A percentile compares a stretch with the other conserved stretches of the same genome.
These are phyloP conservation scores for Pseudocheirus occidentalis DNA, from an alignment of 2,797 vertebrate genomes.

Conservation along the genomic window DNA sequence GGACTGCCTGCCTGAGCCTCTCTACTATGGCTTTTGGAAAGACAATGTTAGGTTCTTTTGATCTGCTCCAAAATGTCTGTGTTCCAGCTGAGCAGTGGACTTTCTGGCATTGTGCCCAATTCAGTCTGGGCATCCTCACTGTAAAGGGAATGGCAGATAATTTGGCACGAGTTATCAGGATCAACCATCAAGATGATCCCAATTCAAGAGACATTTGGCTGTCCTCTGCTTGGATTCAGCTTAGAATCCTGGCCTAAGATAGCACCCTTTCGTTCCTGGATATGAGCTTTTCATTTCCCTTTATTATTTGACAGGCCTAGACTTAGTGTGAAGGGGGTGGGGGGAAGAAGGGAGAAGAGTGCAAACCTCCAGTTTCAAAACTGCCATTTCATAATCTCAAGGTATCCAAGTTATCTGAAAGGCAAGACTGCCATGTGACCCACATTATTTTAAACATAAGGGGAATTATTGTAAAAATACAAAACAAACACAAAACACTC, in stretches of 20 bases:
- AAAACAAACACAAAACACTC: background rate
- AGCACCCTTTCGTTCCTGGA: background rate
- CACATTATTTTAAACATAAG: background rate
- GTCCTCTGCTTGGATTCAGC: background rate
- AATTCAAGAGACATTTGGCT: background rate
- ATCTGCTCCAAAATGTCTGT: background rate
- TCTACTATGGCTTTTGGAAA: background rate
- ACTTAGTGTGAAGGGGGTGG: background rate
- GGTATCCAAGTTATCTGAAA: background rate
- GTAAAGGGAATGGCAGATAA: too few relatives aligned
- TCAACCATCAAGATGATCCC: background rate
- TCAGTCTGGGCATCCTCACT: background rate
- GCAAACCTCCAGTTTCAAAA: background rate
- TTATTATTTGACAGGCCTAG: background rate
- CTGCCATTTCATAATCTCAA: background rate
- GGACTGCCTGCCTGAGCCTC: fast-evolving
- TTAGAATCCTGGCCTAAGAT: background rate
- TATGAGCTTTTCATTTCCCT: background rate
- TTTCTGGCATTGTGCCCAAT: background rate
- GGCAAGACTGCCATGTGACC: fast-evolving
- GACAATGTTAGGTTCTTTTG: background rate
- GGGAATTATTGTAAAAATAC: background rate
- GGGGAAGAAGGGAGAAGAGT: background rate
- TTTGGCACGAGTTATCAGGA: background rate
- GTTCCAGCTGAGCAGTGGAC: background rate